phyloP scores from a whole-genome alignment of 2,113 vertebrate species.

The Condylura cristata region DNA sequence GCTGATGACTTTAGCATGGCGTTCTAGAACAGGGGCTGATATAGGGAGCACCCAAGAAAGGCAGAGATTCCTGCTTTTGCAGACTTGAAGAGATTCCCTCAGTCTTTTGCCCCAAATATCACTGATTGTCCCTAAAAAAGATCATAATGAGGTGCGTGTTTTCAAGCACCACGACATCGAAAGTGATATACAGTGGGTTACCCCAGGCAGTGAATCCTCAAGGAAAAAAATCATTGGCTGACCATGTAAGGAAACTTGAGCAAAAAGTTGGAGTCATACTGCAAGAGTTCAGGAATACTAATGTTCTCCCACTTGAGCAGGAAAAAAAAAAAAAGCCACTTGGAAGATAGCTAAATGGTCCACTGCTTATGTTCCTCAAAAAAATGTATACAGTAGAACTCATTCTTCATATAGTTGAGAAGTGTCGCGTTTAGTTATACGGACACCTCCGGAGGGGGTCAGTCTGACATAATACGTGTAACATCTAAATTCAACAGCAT shows the following conservation, averaged over 20 bases:
- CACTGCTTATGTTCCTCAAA: neutral
- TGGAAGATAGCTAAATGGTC: neutral
- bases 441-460: slow-evolving; percentile 17
- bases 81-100: slow-evolving; percentile 10
- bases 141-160: slow-evolving; percentile 32
- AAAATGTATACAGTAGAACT: neutral
- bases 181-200: slow-evolving; percentile 28
- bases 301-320: neutral
- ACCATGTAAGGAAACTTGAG: slow-evolving; percentile 25
- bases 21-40: neutral
- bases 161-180: slow-evolving; percentile 64
- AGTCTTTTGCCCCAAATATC: slow-evolving; percentile 13
- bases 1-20: neutral
- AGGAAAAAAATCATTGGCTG: neutral
- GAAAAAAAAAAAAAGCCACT: slow-evolving; percentile 6
- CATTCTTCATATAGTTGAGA: neutral
- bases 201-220: slow-evolving; percentile 20
- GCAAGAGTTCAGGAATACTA: neutral
- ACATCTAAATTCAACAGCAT: slow-evolving; percentile 27
- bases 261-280: neutral
- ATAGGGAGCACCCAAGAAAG: neutral
- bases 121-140: slow-evolving; percentile 64
- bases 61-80: neutral
- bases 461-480: neutral
- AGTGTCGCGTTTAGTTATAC: neutral